phyloP scores from a whole-genome alignment of 2,888 invertebrate species.

The Pycnomerus fuliginosus region DNA sequence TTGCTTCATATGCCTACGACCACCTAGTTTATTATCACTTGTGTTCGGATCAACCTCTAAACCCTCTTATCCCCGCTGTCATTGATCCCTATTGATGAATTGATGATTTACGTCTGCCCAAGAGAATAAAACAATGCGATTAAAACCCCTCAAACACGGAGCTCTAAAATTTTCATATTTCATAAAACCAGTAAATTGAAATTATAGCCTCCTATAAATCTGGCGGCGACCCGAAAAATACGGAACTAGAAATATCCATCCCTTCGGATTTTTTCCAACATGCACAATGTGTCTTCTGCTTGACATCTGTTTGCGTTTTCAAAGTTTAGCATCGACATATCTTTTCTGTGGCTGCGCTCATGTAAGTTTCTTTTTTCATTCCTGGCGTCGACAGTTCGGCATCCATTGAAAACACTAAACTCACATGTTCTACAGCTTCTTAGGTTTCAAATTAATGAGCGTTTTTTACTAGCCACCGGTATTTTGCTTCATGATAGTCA shows the following conservation, averaged over 20 bases:
- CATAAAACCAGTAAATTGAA: too few species aligned
- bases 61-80: constrained; percentile 29
- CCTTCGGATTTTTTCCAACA: too few species aligned
- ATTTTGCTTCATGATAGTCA: constrained; percentile 13
- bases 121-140: too few species aligned
- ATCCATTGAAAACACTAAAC: constrained; percentile 17
- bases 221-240: too few species aligned
- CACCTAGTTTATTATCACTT: constrained; percentile 12
- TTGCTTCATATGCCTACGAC: constrained; percentile 12
- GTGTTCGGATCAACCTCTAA: constrained; percentile 15
- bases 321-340: constrained; percentile 10
- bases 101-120: too few species aligned
- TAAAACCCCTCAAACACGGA: too few species aligned
- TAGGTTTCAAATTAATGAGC: constrained; percentile 19
- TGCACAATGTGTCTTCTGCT: constrained; percentile 5
- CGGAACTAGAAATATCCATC: too few species aligned
- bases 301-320: constrained; percentile 11
- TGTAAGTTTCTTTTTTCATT: constrained; percentile 11
- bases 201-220: too few species aligned
- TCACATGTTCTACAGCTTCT: constrained; percentile 20
- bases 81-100: too few species aligned
- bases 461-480: constrained; percentile 19
- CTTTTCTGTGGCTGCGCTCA: constrained; percentile 4
- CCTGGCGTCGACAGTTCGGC: constrained; percentile 18
- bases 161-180: too few species aligned